Percentiles rank a stretch among this genome's conserved stretches.
Evolutionary conservation across 1,140 invertebrate species (phyloP).

Genomic region (Brachionus manjavacas): DNA sequence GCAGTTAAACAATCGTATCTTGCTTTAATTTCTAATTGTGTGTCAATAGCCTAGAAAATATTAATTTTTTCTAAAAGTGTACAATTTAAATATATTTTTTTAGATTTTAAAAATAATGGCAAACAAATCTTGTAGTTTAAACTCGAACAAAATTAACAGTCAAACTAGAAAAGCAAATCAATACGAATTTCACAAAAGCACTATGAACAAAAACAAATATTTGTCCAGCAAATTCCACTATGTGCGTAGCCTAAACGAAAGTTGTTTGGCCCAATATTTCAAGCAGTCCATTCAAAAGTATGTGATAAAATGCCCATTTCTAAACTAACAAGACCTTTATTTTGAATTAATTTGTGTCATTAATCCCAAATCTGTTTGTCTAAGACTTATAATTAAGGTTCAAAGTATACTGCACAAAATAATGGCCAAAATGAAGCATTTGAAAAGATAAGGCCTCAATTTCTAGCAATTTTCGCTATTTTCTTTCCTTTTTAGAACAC

Average conservation of each 20-base stretch:
- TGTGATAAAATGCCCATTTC: slow-evolving; percentile 24
- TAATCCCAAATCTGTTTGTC: slow-evolving; percentile 17
- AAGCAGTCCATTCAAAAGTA: slow-evolving; percentile 31
- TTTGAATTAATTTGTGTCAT: not conserved
- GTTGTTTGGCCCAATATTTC: slow-evolving; percentile 20
- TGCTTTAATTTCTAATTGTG: not conserved
- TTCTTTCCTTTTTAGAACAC: not conserved
- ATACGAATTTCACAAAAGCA: not conserved
- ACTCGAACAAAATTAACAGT: not conserved
- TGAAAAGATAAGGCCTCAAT: not conserved
- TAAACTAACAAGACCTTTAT: not conserved
- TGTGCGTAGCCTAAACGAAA: slow-evolving; percentile 3
- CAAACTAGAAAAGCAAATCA: not conserved
- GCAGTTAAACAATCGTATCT: not conserved
- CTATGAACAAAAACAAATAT: slow-evolving; percentile 30
- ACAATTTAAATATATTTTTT: not conserved
- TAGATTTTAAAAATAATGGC: slow-evolving; percentile 1
- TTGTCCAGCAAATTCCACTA: slow-evolving; percentile 7
- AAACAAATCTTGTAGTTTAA: not conserved
- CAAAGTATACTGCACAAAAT: not conserved
- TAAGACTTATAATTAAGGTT: slow-evolving; percentile 26
- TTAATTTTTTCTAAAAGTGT: not conserved
- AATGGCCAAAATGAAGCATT: not conserved
- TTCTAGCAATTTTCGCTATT: not conserved
- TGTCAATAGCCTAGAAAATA: slow-evolving; percentile 16